Evolutionary conservation across 2,113 vertebrate species (phyloP).

Genomic region (Halcyon malimbica): DNA sequence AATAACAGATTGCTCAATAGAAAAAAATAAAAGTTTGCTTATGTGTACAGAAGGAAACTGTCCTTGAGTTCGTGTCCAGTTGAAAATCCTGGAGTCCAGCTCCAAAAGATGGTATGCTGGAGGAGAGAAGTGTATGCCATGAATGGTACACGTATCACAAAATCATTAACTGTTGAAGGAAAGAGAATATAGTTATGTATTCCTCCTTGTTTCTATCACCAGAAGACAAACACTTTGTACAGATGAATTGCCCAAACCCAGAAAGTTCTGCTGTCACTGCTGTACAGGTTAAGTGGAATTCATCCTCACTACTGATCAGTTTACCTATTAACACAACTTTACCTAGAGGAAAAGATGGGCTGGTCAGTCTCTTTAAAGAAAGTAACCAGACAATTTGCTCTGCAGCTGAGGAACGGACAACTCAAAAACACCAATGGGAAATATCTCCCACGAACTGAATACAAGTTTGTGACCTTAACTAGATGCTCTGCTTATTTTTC

Average conservation of each 20-base stretch:
- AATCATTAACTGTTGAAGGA: neutral
- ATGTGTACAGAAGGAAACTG: neutral
- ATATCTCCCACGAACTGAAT: neutral
- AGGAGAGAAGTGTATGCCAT: neutral
- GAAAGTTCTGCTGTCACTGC: neutral
- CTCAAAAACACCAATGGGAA: no score
- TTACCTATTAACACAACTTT: neutral
- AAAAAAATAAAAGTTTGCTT: constrained; percentile 13
- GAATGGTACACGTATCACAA: neutral
- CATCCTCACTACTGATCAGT: neutral
- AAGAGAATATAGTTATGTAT: neutral
- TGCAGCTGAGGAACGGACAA: neutral
- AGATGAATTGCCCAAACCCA: neutral
- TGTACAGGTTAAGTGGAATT: neutral
- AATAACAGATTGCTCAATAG: constrained; percentile 9
- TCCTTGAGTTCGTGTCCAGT: neutral
- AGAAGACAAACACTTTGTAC: neutral
- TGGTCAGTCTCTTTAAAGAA: neutral
- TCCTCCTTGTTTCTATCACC: neutral
- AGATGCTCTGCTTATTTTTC: neutral
- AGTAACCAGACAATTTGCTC: neutral
- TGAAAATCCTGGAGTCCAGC: neutral
- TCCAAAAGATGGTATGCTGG: neutral
- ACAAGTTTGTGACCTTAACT: neutral
- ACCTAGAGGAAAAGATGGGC: neutral